A percentile compares a stretch with the other conserved stretches of the same genome.
phyloP scores from a whole-genome alignment of 2,888 invertebrate species.

The Toxonevra muliebris region DNA sequence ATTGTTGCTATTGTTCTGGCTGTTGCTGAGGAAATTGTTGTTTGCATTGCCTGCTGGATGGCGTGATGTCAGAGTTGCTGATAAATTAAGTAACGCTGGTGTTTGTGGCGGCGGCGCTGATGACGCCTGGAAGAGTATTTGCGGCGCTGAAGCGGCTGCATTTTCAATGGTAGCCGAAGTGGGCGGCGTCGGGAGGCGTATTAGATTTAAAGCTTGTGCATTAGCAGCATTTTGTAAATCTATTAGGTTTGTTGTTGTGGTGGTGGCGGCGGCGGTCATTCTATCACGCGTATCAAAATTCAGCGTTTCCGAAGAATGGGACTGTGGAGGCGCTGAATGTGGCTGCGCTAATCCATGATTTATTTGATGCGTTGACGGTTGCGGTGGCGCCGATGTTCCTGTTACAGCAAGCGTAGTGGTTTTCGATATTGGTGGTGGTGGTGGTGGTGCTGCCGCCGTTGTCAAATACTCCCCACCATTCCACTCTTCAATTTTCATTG shows the following conservation, averaged over 20 bases:
- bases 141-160: conserved; percentile 42
- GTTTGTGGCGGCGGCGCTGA: conserved; percentile 43
- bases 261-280: conserved; percentile 35
- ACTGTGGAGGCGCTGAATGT: conserved; percentile 26
- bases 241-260: conserved; percentile 41
- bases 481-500: conserved; percentile 80
- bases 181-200: conserved; percentile 58
- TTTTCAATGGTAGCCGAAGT: conserved; percentile 57
- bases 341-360: conserved; percentile 18
- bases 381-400: no score
- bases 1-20: conserved; percentile 33
- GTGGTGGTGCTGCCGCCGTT: conserved; percentile 45
- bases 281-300: conserved; percentile 46
- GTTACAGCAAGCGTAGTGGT: no score
- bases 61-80: conserved; percentile 36
- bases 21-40: conserved; percentile 36
- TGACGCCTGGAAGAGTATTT: conserved; percentile 48
- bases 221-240: conserved; percentile 39
- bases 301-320: conserved; percentile 32
- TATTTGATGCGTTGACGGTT: conserved; percentile 9
- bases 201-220: conserved; percentile 55
- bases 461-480: conserved; percentile 49
- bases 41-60: conserved; percentile 35
- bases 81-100: conserved; percentile 44
- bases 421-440: conserved; percentile 19